Evolutionary conservation across 2,113 vertebrate genomes (phyloP), one percentile per base, ranked within the genome.

Genomic region (Coregonus clupeaformis): DNA sequence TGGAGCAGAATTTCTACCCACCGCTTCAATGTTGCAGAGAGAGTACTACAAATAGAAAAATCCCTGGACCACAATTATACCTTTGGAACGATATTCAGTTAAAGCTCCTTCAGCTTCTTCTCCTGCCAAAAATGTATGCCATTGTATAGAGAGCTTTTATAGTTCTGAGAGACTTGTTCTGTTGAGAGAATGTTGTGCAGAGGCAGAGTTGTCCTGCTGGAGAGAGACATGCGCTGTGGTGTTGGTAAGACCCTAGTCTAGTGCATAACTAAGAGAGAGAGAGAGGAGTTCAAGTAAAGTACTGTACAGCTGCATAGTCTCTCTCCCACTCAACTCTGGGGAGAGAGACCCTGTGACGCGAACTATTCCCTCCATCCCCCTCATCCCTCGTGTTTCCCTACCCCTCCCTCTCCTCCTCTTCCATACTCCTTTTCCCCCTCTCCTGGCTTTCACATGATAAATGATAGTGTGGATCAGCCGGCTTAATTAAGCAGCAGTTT

Each of bases 281-380:
- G 36, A 49, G 45, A 30, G n/a, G 75, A 64, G 68, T 29, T 20
- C 47, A 25, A 14, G 69, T 4, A 49, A 13, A 68, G 65, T 4
- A 30, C n/a, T 22, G 36, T 11, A n/a, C n/a, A n/a, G n/a, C n/a
- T n/a, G n/a, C n/a, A n/a, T n/a, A n/a, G n/a, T n/a, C n/a, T 74
- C 29, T 75, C 67, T 73, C 74, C 84, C 85, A 68, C 77, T 30
- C 83, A n/a, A n/a, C 72, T 79, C 78, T 65, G 52, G 71, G 75
- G 77, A 82, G 84, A 79, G 88, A 88, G 78, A 85, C 89, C 86
- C 81, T 12, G 72, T 87, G 87, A 90, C 82, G 88, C 80, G 9
- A 63, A 62, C 29, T 22, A 27, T 60, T 68, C 64, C 77, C 29
- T 65, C 74, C 66, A 29, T 30, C 75, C 57, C 67, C 79, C 65